Conservation (phyloP, 1,140 invertebrate genomes). For the Carcinoscorpius rotundicauda region DNA sequence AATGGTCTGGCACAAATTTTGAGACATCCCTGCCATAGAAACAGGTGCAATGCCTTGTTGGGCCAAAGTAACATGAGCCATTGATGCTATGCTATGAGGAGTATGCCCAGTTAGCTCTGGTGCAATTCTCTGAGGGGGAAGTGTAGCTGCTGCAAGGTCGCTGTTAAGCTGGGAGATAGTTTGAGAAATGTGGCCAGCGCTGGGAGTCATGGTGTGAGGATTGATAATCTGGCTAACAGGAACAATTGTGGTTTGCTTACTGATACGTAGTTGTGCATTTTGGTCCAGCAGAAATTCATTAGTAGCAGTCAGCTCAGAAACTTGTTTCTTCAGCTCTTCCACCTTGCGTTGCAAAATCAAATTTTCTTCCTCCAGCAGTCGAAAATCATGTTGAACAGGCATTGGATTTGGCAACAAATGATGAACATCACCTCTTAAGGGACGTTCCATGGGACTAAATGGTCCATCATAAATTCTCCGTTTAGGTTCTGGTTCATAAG, state of each 20-base stretch:
- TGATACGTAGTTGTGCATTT: constrained; percentile 53
- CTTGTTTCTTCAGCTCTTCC: constrained; percentile 55
- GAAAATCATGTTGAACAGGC: constrained; percentile 10
- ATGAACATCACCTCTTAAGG: constrained; percentile 2
- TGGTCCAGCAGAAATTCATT: constrained; percentile 68
- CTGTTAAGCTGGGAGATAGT: too few species aligned
- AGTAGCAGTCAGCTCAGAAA: constrained; percentile 55
- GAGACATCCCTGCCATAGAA: constrained; percentile 25
- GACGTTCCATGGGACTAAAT: constrained; percentile 1
- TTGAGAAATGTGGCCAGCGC: too few species aligned
- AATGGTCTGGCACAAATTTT: constrained; percentile 15
- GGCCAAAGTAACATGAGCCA: constrained; percentile 28
- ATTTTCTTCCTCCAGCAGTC: constrained; percentile 55
- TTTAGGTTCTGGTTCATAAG: constrained; percentile 25
- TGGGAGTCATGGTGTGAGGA: neutral
- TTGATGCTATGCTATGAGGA: constrained; percentile 23
- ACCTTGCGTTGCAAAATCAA: constrained; percentile 52
- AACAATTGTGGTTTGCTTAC: neutral
- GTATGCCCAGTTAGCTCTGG: constrained; percentile 22
- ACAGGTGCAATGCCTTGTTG: constrained; percentile 26
- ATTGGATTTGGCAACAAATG: constrained; percentile 1
- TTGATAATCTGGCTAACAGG: constrained; percentile 5
- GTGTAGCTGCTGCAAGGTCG: too few species aligned
- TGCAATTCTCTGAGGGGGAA: constrained; percentile 31
- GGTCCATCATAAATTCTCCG: constrained; percentile 17